Conservation (phyloP, 2,888 invertebrate species). For the Euspilapteryx auroguttella region DNA sequence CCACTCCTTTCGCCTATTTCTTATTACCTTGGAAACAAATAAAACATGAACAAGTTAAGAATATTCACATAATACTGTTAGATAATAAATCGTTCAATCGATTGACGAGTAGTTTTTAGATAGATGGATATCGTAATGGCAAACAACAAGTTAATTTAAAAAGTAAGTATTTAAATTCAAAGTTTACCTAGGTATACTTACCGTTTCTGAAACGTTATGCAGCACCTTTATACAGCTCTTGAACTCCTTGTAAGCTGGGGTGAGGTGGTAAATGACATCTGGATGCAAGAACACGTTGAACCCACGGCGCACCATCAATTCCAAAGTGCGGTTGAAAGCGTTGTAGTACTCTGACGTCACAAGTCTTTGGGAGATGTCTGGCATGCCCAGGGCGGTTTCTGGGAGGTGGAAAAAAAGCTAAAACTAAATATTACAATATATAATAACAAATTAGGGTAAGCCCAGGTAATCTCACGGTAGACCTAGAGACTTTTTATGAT, state of each 20-base stretch:
- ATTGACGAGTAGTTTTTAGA: too few relatives aligned
- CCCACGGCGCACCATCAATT: slow-evolving; percentile 19
- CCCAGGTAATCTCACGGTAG: too few relatives aligned
- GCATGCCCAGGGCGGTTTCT: slow-evolving; percentile 33
- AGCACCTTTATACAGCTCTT: slow-evolving; percentile 16
- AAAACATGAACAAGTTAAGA: too few relatives aligned
- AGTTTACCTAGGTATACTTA: slow-evolving; percentile 10
- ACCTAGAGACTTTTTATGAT: too few relatives aligned
- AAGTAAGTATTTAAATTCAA: too few relatives aligned
- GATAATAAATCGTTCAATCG: too few relatives aligned
- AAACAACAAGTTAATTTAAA: too few relatives aligned
- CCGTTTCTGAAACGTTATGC: slow-evolving; percentile 25
- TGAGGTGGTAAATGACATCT: slow-evolving; percentile 21
- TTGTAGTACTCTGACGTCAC: slow-evolving; percentile 24
- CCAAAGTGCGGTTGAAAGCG: slow-evolving; percentile 20
- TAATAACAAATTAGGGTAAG: too few relatives aligned
- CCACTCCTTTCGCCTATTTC: slow-evolving; percentile 15
- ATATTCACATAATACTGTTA: too few relatives aligned
- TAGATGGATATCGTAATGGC: too few relatives aligned
- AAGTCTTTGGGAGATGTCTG: slow-evolving; percentile 18
- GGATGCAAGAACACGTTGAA: slow-evolving; percentile 22
- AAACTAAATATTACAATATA: too few relatives aligned
- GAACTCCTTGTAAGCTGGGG: slow-evolving; percentile 17
- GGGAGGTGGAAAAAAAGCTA: slow-evolving; percentile 3
- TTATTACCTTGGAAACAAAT: slow-evolving; percentile 17